Evolutionary conservation across 2,888 invertebrate species (phyloP).

Genomic region (Oithona nana): DNA sequence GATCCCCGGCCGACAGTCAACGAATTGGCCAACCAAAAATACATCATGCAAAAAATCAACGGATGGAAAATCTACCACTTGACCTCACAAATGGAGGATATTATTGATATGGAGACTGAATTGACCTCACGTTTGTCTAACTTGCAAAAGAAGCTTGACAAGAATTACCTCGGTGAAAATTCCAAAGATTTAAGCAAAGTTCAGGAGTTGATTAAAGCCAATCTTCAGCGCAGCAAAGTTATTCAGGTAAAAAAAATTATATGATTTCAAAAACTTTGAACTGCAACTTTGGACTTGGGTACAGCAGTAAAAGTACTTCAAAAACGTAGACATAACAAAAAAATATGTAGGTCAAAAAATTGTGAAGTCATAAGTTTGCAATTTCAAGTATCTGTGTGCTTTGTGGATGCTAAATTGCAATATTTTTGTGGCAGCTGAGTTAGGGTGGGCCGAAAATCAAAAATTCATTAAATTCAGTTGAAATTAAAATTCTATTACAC

Average conservation of each 20-base stretch:
- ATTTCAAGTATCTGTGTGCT: too few relatives aligned
- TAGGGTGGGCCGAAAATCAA: too few relatives aligned
- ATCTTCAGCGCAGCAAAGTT: constrained; percentile 3
- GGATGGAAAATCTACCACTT: constrained; percentile 15
- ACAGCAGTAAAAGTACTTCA: too few relatives aligned
- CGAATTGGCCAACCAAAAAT: constrained; percentile 13
- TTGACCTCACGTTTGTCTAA: background rate
- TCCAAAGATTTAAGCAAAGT: constrained; percentile 3
- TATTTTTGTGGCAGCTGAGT: too few relatives aligned
- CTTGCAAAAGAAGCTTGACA: constrained; percentile 1
- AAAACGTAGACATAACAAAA: too few relatives aligned
- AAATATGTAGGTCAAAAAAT: too few relatives aligned
- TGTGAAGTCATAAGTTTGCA: too few relatives aligned
- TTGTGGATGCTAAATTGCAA: too few relatives aligned
- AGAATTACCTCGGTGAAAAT: background rate
- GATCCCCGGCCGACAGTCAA: constrained; percentile 14
- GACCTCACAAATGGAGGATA: constrained; percentile 5
- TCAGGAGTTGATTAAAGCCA: constrained; percentile 8
- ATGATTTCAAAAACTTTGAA: too few relatives aligned
- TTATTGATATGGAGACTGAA: constrained; percentile 11
- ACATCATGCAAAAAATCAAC: constrained; percentile 8
- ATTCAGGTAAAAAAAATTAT: background rate
- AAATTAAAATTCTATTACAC: too few relatives aligned
- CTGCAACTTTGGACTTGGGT: too few relatives aligned
- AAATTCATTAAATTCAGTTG: too few relatives aligned